A percentile compares a stretch with the other conserved stretches of the same genome.
These are phyloP conservation scores for Holocentrus rufus DNA, from an alignment of 2,797 vertebrate species.

Conservation along the genomic window DNA sequence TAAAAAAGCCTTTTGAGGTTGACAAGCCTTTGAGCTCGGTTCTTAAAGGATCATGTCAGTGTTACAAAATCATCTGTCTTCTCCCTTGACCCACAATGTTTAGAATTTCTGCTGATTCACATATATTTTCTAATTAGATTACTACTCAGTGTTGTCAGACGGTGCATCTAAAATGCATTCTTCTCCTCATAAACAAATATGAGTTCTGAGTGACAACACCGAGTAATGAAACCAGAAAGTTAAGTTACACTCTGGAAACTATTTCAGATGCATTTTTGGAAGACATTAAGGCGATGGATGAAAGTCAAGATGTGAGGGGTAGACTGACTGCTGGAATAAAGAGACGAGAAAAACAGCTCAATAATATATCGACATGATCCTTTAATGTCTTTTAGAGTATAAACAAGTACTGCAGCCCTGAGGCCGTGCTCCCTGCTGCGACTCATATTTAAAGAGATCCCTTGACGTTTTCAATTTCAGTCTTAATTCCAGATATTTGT, in stretches of 20 bases:
- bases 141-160: not conserved
- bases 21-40: not conserved
- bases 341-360: conserved; percentile 65
- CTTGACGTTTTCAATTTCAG: conserved; percentile 48
- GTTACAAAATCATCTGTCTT: not conserved
- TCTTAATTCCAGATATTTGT: conserved; percentile 36
- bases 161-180: not conserved
- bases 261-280: conserved; percentile 23
- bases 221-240: not conserved
- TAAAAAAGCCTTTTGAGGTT: not conserved
- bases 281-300: conserved; percentile 24
- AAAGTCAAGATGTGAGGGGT: conserved; percentile 26
- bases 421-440: conserved; percentile 36
- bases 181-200: not conserved
- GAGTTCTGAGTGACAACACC: not conserved
- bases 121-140: not conserved
- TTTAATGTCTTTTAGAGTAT: conserved; percentile 52
- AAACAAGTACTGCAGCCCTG: conserved; percentile 48
- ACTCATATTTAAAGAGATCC: conserved; percentile 30
- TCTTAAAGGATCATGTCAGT: not conserved
- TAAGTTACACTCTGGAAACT: conserved; percentile 6
- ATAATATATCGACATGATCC: conserved; percentile 57
- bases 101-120: not conserved
- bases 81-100: not conserved
- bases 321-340: conserved; percentile 51